A percentile compares a stretch with the other conserved stretches of the same genome.
Conservation (phyloP, 2,888 invertebrate genomes). For the Eupithecia centaureata region DNA sequence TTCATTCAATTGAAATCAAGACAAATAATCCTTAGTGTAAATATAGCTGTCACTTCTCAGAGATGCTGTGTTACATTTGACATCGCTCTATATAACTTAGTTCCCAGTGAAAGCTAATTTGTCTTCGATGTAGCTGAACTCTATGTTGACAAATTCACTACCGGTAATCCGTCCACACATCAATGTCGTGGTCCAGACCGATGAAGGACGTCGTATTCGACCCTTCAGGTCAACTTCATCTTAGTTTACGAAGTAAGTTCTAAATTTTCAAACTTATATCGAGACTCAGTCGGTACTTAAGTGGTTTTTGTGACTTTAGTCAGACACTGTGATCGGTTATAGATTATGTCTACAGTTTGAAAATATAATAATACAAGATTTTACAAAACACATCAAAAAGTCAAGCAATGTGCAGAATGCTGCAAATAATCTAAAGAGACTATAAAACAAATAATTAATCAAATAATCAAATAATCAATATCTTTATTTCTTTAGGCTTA, state of each 20-base stretch:
- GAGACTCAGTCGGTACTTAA: neutral
- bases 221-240: slow-evolving; percentile 4
- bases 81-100: neutral
- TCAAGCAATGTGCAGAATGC: no score
- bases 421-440: no score
- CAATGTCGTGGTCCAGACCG: slow-evolving; percentile 35
- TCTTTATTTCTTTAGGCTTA: no score
- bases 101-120: slow-evolving; percentile 19
- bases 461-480: no score
- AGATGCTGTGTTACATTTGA: neutral
- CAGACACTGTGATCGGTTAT: neutral
- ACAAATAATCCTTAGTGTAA: no score
- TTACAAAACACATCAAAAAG: no score
- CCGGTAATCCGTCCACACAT: slow-evolving; percentile 34
- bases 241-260: neutral
- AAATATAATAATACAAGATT: no score
- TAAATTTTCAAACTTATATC: neutral
- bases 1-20: no score
- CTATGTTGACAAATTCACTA: slow-evolving; percentile 31
- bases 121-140: slow-evolving; percentile 26
- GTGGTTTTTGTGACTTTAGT: neutral
- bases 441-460: no score
- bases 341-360: no score
- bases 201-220: slow-evolving; percentile 16
- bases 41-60: no score